Conservation (phyloP, 2,888 invertebrate genomes). For the Alcis repandata region DNA sequence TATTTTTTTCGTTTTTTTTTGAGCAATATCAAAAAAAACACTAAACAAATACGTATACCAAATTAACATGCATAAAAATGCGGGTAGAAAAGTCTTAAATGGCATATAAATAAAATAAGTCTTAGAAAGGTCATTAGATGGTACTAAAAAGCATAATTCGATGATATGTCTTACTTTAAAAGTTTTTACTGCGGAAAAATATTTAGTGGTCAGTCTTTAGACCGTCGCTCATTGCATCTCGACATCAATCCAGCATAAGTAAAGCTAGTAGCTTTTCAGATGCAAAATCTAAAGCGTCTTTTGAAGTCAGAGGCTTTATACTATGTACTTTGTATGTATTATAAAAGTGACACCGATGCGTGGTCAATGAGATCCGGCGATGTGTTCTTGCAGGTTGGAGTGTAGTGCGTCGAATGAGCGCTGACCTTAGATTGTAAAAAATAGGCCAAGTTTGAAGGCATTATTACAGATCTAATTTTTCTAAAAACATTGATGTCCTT, state of each 20-base stretch:
- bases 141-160: conserved; percentile 10
- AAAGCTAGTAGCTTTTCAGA: not conserved
- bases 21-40: conserved; percentile 31
- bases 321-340: too few relatives aligned
- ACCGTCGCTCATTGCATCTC: not conserved
- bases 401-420: not conserved
- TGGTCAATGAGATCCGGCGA: not conserved
- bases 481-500: too few relatives aligned
- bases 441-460: too few relatives aligned
- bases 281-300: too few relatives aligned
- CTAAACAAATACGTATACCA: not conserved
- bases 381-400: not conserved
- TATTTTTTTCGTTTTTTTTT: conserved; percentile 27
- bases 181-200: not conserved
- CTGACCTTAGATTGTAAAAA: not conserved
- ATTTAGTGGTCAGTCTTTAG: not conserved
- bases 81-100: conserved; percentile 21
- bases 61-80: conserved; percentile 19
- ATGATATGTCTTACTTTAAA: conserved; percentile 19
- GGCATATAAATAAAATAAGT: conserved; percentile 18
- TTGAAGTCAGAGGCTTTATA: too few relatives aligned
- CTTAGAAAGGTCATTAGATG: conserved; percentile 8
- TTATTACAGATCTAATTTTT: too few relatives aligned
- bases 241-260: not conserved
- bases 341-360: too few relatives aligned